Evolutionary conservation across 30 jellyfish, hydroid and myxozoan species (phyloP).

Genomic region (Clytia hemisphaerica): DNA sequence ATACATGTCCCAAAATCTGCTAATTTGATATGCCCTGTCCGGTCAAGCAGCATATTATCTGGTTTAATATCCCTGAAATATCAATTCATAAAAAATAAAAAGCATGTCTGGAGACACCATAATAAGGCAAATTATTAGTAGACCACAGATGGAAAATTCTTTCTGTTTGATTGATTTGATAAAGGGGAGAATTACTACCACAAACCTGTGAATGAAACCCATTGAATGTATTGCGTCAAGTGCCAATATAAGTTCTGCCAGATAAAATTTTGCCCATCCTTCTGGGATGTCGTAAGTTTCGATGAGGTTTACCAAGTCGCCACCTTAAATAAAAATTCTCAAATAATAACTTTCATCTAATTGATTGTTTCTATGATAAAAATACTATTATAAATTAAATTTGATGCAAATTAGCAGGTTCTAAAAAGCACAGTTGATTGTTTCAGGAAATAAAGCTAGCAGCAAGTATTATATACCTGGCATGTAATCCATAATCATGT

Average conservation of each 20-base stretch:
- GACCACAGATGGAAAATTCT: not conserved
- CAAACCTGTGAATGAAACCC: conserved; percentile 98
- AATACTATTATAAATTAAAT: too few species aligned
- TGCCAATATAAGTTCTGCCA: conserved; percentile 92
- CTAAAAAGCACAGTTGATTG: too few species aligned
- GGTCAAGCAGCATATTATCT: conserved; percentile 90
- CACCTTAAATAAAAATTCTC: conserved; percentile 64
- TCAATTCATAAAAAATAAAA: not conserved
- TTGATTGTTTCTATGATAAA: too few species aligned
- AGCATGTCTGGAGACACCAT: not conserved
- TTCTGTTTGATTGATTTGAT: not conserved
- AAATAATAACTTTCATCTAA: too few species aligned
- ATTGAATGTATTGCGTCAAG: conserved; percentile 80
- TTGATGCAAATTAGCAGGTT: too few species aligned
- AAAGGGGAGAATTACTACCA: not conserved
- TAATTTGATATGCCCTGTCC: conserved; percentile 83
- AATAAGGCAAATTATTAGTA: not conserved
- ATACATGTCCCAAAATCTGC: conserved; percentile 97
- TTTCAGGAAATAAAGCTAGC: too few species aligned
- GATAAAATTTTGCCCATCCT: conserved; percentile 87
- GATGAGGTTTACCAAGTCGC: conserved; percentile 91
- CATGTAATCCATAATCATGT: conserved; percentile 98
- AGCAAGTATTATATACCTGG: too few species aligned
- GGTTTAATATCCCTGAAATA: conserved; percentile 90
- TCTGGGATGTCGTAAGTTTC: conserved; percentile 90